Evolutionary conservation across 2,888 invertebrate genomes (phyloP).

Genomic region (Leucophora obtusa): DNA sequence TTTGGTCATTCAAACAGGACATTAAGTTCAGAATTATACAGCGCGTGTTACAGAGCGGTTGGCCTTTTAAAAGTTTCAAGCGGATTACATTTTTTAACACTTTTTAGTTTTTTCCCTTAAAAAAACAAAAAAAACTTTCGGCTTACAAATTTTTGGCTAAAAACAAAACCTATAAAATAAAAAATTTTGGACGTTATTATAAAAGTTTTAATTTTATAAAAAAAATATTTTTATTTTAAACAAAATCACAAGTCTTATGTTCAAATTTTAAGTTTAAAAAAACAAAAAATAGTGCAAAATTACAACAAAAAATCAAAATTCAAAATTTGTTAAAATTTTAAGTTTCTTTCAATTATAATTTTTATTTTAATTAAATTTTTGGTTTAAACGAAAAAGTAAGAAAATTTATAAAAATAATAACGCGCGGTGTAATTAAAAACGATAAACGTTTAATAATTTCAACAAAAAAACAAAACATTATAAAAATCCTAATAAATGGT

Average conservation of each 20-base stretch:
- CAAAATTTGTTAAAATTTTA: constrained; percentile 69
- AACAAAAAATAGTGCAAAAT: constrained; percentile 62
- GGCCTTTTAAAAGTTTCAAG: constrained; percentile 41
- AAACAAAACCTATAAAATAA: constrained; percentile 19
- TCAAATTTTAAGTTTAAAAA: constrained; percentile 55
- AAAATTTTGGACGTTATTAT: constrained; percentile 47
- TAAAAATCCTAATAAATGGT: constrained; percentile 7
- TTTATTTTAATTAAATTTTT: constrained; percentile 39
- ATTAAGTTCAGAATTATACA: constrained; percentile 46
- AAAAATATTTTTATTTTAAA: constrained; percentile 30
- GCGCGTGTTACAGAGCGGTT: constrained; percentile 50
- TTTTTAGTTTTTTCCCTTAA: constrained; percentile 61
- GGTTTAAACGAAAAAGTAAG: constrained; percentile 38
- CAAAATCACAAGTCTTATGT: constrained; percentile 54
- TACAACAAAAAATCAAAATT: constrained; percentile 67
- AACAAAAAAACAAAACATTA: constrained; percentile 35
- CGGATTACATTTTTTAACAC: constrained; percentile 53
- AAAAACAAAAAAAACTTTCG: constrained; percentile 53
- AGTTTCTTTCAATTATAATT: constrained; percentile 60
- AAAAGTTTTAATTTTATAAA: constrained; percentile 27
- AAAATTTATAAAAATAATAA: constrained; percentile 52
- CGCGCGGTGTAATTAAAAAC: constrained; percentile 53
- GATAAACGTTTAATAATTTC: constrained; percentile 5
- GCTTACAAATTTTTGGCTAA: constrained; percentile 59
- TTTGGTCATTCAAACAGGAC: constrained; percentile 59